Conservation (phyloP, 2,888 invertebrate species). For the Acronicta alni region DNA sequence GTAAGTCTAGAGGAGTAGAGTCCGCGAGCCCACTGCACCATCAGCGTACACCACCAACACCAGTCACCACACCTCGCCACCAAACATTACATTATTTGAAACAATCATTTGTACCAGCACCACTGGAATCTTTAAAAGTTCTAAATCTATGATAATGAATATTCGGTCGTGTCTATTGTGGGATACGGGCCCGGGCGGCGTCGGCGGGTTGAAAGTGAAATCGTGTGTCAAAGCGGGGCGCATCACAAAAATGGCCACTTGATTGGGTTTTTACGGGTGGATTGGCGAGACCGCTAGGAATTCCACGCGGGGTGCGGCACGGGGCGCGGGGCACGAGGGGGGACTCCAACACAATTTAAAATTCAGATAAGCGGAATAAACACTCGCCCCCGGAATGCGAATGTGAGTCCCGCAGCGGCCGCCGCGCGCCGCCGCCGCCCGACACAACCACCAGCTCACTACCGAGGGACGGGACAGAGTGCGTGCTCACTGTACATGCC, state of each 20-base stretch:
- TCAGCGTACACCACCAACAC: no score
- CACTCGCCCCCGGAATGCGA: constrained; percentile 68
- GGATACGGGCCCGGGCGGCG: constrained; percentile 1
- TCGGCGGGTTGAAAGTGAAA: constrained; percentile 67
- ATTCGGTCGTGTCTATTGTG: constrained; percentile 20
- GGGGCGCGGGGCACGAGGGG: constrained; percentile 14
- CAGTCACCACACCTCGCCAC: no score
- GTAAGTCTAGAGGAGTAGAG: no score
- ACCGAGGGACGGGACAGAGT: not conserved
- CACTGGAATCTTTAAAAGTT: not conserved
- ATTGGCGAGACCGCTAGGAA: constrained; percentile 80
- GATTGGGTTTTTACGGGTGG: constrained; percentile 84
- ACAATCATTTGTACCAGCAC: no score
- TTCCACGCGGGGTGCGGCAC: constrained; percentile 44
- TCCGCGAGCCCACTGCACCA: no score
- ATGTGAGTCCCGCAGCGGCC: constrained; percentile 1
- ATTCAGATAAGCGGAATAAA: constrained; percentile 87
- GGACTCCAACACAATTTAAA: constrained; percentile 73
- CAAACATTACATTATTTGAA: no score
- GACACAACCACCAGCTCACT: constrained; percentile 9
- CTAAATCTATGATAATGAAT: constrained; percentile 42
- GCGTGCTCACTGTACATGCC: no score
- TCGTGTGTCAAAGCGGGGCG: constrained; percentile 78
- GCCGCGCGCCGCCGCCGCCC: not conserved
- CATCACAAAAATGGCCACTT: constrained; percentile 76